Evolutionary conservation across 2,797 vertebrate genomes (phyloP).

Genomic region (Syngnathus acus): DNA sequence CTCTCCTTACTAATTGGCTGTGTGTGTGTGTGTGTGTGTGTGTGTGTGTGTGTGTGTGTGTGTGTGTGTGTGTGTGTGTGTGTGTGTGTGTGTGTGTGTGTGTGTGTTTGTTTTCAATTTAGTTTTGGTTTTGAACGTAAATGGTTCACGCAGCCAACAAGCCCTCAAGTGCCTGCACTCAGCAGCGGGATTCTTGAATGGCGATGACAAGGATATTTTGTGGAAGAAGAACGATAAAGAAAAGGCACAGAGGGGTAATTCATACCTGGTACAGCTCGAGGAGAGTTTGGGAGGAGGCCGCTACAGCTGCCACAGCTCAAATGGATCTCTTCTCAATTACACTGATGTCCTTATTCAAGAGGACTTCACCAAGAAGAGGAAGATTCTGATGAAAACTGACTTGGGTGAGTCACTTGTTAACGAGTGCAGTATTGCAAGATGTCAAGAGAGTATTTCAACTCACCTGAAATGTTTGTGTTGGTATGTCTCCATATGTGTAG

Average conservation of each 20-base stretch:
- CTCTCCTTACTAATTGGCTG: neutral
- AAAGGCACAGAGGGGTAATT: constrained; percentile 37
- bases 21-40: constrained; percentile 1
- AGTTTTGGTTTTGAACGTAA: constrained; percentile 55
- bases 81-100: neutral
- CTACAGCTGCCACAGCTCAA: constrained; percentile 60
- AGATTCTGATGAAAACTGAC: constrained; percentile 37
- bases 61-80: neutral
- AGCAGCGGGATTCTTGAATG: constrained; percentile 3
- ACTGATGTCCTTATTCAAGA: constrained; percentile 59
- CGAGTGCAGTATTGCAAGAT: neutral
- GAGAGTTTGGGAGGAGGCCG: constrained; percentile 59
- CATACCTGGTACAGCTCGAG: constrained; percentile 26
- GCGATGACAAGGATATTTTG: constrained; percentile 22
- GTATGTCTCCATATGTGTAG: constrained; percentile 1
- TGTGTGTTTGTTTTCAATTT: constrained; percentile 13
- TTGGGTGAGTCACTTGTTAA: constrained; percentile 20
- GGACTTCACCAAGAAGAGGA: constrained; percentile 6
- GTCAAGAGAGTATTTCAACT: neutral
- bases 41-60: neutral
- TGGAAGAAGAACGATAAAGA: constrained; percentile 46
- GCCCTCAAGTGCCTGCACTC: constrained; percentile 40
- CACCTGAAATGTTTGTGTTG: constrained; percentile 4
- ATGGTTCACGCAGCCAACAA: constrained; percentile 25
- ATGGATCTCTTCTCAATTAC: constrained; percentile 59